A percentile compares a stretch with the other conserved stretches of the same genome.
Conservation (phyloP, 2,888 invertebrate genomes). For the Pherbina coryleti region DNA sequence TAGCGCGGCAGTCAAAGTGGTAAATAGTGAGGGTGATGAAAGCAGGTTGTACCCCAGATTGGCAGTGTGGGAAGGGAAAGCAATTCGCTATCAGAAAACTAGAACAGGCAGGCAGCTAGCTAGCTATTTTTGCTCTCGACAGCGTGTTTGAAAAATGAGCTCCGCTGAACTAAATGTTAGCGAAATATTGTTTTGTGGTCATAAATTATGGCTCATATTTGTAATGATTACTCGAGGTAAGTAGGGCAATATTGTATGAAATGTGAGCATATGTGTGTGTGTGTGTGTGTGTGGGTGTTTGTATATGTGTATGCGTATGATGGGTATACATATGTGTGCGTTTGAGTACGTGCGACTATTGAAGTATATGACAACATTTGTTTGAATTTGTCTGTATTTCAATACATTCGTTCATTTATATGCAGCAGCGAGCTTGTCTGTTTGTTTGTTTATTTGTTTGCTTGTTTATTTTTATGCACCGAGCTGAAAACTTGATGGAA, state of each 20-base stretch:
- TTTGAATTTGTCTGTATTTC: background rate
- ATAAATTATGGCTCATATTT: conserved; percentile 33
- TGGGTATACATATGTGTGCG: background rate
- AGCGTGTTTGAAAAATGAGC: conserved; percentile 20
- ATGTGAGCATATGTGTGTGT: background rate
- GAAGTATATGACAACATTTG: background rate
- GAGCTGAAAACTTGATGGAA: too few relatives aligned
- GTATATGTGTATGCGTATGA: background rate
- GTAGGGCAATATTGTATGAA: background rate
- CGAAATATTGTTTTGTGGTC: conserved; percentile 34
- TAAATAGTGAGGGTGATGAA: too few relatives aligned
- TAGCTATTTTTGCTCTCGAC: conserved; percentile 15
- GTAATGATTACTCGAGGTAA: conserved; percentile 23
- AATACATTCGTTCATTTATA: background rate
- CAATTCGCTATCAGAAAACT: background rate
- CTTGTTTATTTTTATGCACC: background rate
- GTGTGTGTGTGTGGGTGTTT: background rate
- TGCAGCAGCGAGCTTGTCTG: background rate
- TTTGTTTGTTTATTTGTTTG: background rate
- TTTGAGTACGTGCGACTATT: background rate
- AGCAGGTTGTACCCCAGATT: too few relatives aligned
- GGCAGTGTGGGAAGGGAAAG: too few relatives aligned
- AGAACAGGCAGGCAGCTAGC: background rate
- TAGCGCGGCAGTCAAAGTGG: too few relatives aligned
- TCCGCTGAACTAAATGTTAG: conserved; percentile 17